phyloP scores from a whole-genome alignment of 2,888 invertebrate genomes.

The Phengaris arion region DNA sequence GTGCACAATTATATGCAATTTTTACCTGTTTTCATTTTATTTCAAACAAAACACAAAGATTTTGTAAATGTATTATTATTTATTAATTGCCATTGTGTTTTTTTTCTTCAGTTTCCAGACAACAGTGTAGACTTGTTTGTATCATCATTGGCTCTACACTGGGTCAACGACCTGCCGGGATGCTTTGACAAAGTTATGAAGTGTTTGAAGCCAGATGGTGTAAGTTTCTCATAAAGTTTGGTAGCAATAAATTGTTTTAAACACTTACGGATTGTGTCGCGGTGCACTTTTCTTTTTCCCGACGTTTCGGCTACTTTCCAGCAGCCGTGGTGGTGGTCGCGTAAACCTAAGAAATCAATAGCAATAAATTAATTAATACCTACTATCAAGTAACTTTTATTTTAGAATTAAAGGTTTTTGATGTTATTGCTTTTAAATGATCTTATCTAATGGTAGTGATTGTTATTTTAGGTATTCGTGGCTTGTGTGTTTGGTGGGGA shows the following conservation, averaged over 20 bases:
- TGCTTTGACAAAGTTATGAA: conserved; percentile 84
- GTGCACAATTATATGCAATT: no score
- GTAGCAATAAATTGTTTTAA: no score
- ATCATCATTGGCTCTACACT: conserved; percentile 93
- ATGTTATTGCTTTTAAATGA: background rate
- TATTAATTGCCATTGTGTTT: background rate
- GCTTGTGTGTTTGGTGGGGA: conserved; percentile 97
- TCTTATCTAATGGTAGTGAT: background rate
- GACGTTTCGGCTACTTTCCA: no score
- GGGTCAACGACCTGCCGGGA: conserved; percentile 98
- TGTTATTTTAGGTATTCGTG: conserved; percentile 82
- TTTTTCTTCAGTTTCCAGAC: conserved; percentile 58
- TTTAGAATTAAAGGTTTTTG: background rate
- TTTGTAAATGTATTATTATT: background rate
- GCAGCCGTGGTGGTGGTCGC: no score
- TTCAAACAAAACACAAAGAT: background rate
- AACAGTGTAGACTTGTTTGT: conserved; percentile 91
- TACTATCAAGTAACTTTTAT: background rate
- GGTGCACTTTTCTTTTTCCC: no score
- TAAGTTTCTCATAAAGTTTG: conserved; percentile 45
- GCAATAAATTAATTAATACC: no score
- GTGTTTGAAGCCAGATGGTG: conserved; percentile 92
- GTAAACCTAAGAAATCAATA: no score
- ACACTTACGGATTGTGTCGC: no score
- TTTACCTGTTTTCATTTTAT: no score